A percentile compares a stretch with the other conserved stretches of the same genome.
These are phyloP conservation scores for Siniperca chuatsi DNA, from an alignment of 2,113 vertebrate genomes.

Conservation along the genomic window DNA sequence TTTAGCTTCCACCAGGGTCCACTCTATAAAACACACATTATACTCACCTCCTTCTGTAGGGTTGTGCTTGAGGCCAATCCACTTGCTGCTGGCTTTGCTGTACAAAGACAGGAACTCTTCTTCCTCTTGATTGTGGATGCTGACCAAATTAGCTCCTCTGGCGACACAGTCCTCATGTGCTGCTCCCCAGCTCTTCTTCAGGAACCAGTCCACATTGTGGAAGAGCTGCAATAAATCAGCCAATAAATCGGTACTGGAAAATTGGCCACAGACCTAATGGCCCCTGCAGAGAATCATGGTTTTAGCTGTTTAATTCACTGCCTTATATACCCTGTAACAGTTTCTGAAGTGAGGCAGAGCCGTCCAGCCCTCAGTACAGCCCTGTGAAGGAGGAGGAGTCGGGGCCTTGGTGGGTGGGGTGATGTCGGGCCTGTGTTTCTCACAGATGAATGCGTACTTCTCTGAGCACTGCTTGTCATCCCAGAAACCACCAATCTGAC, in stretches of 20 bases:
- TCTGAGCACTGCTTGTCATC: constrained; percentile 78
- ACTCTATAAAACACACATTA: not conserved
- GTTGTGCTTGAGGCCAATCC: constrained; percentile 84
- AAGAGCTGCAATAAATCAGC: constrained; percentile 74
- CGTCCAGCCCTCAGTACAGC: constrained; percentile 73
- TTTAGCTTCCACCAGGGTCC: not conserved
- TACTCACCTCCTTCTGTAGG: constrained; percentile 80
- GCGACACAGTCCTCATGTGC: constrained; percentile 80
- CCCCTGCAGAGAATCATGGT: not conserved
- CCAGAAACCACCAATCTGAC: constrained; percentile 83
- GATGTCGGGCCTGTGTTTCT: constrained; percentile 80
- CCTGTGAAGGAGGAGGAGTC: constrained; percentile 70
- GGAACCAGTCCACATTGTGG: constrained; percentile 75
- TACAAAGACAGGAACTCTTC: constrained; percentile 79
- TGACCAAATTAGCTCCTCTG: constrained; percentile 81
- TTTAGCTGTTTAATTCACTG: not conserved
- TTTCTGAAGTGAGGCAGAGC: constrained; percentile 73
- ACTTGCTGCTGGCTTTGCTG: constrained; percentile 80
- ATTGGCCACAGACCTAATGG: not conserved
- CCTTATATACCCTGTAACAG: constrained; percentile 78
- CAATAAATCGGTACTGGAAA: not conserved
- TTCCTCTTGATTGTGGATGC: constrained; percentile 81
- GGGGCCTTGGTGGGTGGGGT: constrained; percentile 80
- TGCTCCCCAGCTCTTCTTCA: constrained; percentile 83
- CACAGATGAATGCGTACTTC: constrained; percentile 78